Evolutionary conservation across 1,140 invertebrate species (phyloP), one percentile per base, ranked within the genome.

Genomic region (Drosophila quadrilineata): DNA sequence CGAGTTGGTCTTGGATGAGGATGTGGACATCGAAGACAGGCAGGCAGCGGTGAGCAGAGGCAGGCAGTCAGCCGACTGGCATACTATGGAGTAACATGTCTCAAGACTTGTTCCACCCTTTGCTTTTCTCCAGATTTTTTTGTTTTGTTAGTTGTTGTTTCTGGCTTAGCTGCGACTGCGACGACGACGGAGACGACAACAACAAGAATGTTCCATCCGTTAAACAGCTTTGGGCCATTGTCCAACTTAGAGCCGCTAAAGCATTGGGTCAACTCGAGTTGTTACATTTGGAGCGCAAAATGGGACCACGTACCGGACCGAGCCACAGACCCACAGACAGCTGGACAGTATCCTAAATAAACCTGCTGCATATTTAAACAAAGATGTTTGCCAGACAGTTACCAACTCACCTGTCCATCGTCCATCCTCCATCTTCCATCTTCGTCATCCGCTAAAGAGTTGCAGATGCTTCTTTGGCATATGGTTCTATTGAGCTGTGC

Each of bases 181-280:
- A n/a, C 36, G 49, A 19, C 41, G 29, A 16, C 16, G 19, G n/a
- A 21, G 3, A 4, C 21, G 46, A 54, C 29, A 19, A 19, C 12
- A 31, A 33, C 19, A 17, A 54, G 46, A 50, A 57, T 35, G 40
- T 70, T 63, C 53, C 64, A 68, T 84, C 76, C 77, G 69, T 82
- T 82, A 84, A 76, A 82, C 64, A 67, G 77, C 77, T 82, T 71
- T 85, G 77, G 77, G 77, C 79, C 77, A 84, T 82, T 82, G 77
- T 77, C 79, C 77, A 82, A 84, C 58, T 66, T 77, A 84, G 73
- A 62, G 77, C 74, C 74, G 79, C 79, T 84, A 84, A 16, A 77
- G 77, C 77, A 82, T 84, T 82, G 77, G 77, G 77, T 82, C 77
- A 82, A 72, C 73, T 60, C 26, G 60, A 67, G 68, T 69, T 71